A percentile compares a stretch with the other conserved stretches of the same genome.
phyloP scores from a whole-genome alignment of 1,140 invertebrate species.

The Lutraria rhynchaena region DNA sequence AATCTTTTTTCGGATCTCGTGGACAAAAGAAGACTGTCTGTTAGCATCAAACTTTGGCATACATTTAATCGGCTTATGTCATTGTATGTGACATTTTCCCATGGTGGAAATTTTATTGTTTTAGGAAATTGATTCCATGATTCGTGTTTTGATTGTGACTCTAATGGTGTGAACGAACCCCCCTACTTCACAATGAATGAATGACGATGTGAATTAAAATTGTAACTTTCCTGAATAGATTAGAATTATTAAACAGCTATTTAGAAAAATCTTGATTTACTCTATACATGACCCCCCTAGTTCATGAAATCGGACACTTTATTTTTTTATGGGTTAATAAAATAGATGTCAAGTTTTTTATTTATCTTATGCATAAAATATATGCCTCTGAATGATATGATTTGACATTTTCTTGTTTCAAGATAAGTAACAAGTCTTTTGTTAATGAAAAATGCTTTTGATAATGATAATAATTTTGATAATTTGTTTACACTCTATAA shows the following conservation, averaged over 20 bases:
- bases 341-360: conserved; percentile 37
- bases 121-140: conserved; percentile 48
- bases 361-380: too few species aligned
- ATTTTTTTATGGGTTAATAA: conserved; percentile 22
- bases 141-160: conserved; percentile 24
- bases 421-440: too few species aligned
- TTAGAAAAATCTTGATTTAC: conserved; percentile 17
- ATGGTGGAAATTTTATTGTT: conserved; percentile 32
- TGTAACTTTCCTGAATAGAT: conserved; percentile 52
- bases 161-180: conserved; percentile 18
- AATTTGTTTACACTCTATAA: too few species aligned
- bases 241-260: neutral
- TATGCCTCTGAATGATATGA: too few species aligned
- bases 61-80: conserved; percentile 38
- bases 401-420: too few species aligned
- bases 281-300: conserved; percentile 24
- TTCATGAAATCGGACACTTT: conserved; percentile 34
- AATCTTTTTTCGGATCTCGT: conserved; percentile 18
- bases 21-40: conserved; percentile 11
- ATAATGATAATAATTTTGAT: too few species aligned
- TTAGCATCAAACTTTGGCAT: conserved; percentile 23
- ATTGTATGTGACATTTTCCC: conserved; percentile 39
- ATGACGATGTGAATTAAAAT: neutral
- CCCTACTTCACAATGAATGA: conserved; percentile 10
- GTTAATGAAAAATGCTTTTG: too few species aligned